These are phyloP conservation scores for Corydoras sp. DNA, from an alignment of 2,113 vertebrate genomes.

Conservation along the genomic window DNA sequence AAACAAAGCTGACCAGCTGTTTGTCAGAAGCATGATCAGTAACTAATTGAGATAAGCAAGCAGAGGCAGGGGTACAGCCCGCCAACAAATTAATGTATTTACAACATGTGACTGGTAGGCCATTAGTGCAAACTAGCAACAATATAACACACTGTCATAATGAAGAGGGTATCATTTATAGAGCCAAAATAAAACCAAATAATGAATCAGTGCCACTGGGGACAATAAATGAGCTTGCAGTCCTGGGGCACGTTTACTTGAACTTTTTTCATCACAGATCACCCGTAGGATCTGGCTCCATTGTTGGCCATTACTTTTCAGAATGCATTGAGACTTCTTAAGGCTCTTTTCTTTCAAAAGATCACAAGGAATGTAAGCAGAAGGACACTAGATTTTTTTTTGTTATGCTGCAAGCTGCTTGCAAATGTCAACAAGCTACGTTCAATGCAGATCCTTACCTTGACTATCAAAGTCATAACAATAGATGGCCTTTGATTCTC, in stretches of 20 bases:
- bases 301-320: constrained; percentile 21
- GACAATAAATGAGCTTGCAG: neutral
- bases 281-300: constrained; percentile 22
- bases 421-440: constrained; percentile 9
- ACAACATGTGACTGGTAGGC: too few species aligned
- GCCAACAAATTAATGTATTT: constrained; percentile 34
- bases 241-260: neutral
- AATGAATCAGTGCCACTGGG: too few species aligned
- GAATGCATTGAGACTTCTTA: constrained; percentile 17
- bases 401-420: constrained; percentile 10
- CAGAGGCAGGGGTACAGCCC: constrained; percentile 48
- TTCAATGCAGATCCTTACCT: constrained; percentile 27
- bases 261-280: neutral
- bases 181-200: too few species aligned
- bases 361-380: constrained; percentile 19
- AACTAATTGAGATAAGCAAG: constrained; percentile 69
- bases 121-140: too few species aligned
- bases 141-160: too few species aligned
- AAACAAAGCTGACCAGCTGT: constrained; percentile 72
- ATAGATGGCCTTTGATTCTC: constrained; percentile 16
- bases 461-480: constrained; percentile 26
- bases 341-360: constrained; percentile 16
- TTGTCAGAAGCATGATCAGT: constrained; percentile 65
- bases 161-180: too few species aligned
- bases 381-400: neutral